A percentile compares a stretch with the other conserved stretches of the same genome.
These are phyloP conservation scores for Dendrolimus punctatus DNA, from an alignment of 1,140 invertebrate genomes.

Conservation along the genomic window DNA sequence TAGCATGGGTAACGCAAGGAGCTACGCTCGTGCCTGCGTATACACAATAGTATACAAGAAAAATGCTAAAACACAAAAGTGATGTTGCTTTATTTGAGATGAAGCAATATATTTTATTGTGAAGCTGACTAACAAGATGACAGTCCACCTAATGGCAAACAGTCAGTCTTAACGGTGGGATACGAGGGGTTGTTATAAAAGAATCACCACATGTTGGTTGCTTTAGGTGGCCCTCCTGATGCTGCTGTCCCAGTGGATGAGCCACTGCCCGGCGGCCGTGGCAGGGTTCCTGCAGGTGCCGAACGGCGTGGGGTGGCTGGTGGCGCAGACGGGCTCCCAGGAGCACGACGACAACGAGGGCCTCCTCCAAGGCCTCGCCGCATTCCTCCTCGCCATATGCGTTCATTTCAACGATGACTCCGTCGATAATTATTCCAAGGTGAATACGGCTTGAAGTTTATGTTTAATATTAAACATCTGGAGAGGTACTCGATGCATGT, in stretches of 20 bases:
- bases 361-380: slow-evolving; percentile 89
- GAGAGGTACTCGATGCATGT: too few relatives aligned
- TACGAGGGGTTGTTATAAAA: too few relatives aligned
- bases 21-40: too few relatives aligned
- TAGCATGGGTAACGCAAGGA: too few relatives aligned
- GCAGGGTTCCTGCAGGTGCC: slow-evolving; percentile 87
- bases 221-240: slow-evolving; percentile 88
- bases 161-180: too few relatives aligned
- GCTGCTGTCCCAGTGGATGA: slow-evolving; percentile 91
- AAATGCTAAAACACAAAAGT: too few relatives aligned
- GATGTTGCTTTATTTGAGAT: too few relatives aligned
- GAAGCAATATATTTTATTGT: too few relatives aligned
- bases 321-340: slow-evolving; percentile 82
- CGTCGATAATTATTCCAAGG: slow-evolving; percentile 82
- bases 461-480: neutral
- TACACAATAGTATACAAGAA: too few relatives aligned
- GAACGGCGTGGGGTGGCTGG: slow-evolving; percentile 90
- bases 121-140: too few relatives aligned
- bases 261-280: slow-evolving; percentile 88
- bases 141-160: too few relatives aligned
- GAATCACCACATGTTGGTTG: neutral
- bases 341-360: slow-evolving; percentile 92
- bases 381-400: slow-evolving; percentile 95
- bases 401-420: slow-evolving; percentile 94
- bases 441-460: neutral